Percentiles rank a stretch among this genome's conserved stretches.
Conservation (phyloP, 2,113 vertebrate genomes). For the Physeter macrocephalus region DNA sequence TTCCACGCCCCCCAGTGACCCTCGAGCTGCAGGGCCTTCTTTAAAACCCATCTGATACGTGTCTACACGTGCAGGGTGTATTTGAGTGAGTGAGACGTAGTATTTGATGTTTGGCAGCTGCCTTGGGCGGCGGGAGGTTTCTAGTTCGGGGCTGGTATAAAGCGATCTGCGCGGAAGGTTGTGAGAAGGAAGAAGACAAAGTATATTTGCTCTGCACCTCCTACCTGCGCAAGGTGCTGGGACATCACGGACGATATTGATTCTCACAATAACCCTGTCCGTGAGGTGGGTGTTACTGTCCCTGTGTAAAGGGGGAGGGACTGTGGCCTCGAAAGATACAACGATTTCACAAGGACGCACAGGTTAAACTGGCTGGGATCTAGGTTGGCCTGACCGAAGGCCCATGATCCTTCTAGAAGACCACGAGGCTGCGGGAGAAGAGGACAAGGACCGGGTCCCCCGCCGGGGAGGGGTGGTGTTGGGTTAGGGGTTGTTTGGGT, state of each 20-base stretch:
- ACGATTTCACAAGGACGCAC: not conserved
- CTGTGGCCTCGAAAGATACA: not conserved
- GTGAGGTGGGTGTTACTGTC: not conserved
- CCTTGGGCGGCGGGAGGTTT: not conserved
- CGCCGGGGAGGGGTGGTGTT: not conserved
- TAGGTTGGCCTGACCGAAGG: not conserved
- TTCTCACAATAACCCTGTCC: not conserved
- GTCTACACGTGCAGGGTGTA: not conserved
- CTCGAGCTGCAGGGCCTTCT: not conserved
- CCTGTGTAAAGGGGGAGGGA: not conserved
- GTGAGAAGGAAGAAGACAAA: not conserved
- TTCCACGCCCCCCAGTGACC: not conserved
- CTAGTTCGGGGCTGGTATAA: not conserved
- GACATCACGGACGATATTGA: not conserved
- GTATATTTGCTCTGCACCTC: not conserved
- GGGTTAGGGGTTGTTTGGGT: not conserved
- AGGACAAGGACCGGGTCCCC: rapidly evolving
- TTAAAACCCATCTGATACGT: not conserved
- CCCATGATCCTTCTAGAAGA: not conserved
- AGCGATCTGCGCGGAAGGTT: not conserved
- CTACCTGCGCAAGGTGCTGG: too few species aligned
- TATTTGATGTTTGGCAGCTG: not conserved
- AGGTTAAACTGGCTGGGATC: not conserved
- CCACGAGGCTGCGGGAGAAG: rapidly evolving
- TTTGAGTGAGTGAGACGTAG: not conserved